A percentile compares a stretch with the other conserved stretches of the same genome.
Evolutionary conservation across 2,113 vertebrate genomes (phyloP).

Genomic region (Rallus limicola): DNA sequence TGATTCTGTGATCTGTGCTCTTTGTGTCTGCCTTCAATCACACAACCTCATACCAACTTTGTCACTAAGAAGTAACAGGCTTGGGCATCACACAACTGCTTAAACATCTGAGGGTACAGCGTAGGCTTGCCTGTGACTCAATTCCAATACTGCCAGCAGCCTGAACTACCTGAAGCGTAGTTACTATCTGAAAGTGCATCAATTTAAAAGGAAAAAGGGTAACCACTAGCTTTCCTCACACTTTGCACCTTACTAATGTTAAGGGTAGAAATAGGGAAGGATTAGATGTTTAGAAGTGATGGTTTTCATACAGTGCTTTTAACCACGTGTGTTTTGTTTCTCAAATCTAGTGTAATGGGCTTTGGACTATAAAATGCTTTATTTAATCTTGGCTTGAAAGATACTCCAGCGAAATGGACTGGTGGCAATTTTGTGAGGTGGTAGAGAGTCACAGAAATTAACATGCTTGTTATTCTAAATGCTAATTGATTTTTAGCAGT

Average conservation of each 20-base stretch:
- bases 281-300: constrained; percentile 3
- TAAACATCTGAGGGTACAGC: too few relatives aligned
- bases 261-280: background rate
- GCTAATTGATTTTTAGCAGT: constrained; percentile 34
- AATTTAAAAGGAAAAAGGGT: background rate
- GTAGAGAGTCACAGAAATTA: background rate
- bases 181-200: background rate
- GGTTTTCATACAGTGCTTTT: background rate
- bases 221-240: background rate
- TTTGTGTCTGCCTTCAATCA: background rate
- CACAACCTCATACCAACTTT: background rate
- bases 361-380: constrained; percentile 25
- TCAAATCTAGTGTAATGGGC: background rate
- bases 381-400: constrained; percentile 39
- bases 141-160: background rate
- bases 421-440: background rate
- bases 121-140: rapidly evolving
- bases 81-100: background rate
- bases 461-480: background rate
- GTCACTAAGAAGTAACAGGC: background rate
- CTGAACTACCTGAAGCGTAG: background rate
- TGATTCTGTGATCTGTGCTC: background rate
- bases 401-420: background rate
- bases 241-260: background rate
- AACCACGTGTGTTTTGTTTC: constrained; percentile 24